Base-by-base conservation (phyloP, 2,888 invertebrate genomes). In the Cheilosia pagana region DNA sequence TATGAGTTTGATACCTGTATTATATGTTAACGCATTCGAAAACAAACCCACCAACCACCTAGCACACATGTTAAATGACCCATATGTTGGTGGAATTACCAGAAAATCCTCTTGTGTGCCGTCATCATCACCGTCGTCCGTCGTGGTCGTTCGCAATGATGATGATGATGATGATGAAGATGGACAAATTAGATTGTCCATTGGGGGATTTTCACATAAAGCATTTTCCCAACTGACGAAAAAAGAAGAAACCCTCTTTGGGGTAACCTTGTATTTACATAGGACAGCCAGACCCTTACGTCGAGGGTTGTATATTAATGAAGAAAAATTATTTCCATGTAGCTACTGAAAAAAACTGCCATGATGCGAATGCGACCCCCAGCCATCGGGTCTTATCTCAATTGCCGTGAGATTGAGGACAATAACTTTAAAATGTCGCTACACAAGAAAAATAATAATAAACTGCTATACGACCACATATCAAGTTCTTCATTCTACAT, bases 101-200 rank as follows among this genome's bases (percentile, higher is more conserved):
- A 72, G 59, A 14, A 70, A 75, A 79, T 79, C 79, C 70, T 75
- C 65, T 59, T 75, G 75, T 79, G 52, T 79, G 75, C 70, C 79
- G 52, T 79, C 75, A 60, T 75, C 79, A 70, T 75, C 79, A 57
- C 41, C 45, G 55, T 60, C 16, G 45, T 55, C 41, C 41, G 60
- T 60, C 16, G 48, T 55, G 41, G 81, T 78, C 23, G 52, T 45
- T 74, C 74, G 31, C 75, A 81, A 62, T 6, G 67, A 60, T 19
- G 63, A 57, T 65, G 68, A 74, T 53, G 68, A 74, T 53, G 62
- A 82, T 75, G 83, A 85, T 65, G 83, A 74, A 85, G 85, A 79
- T 85, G 75, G 81, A 85, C 75, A 85, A 75, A 81, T 85, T 79
- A 70, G 70, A 75, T 62, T 75, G 85, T 81, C 79, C 75, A 85